Evolutionary conservation across 2,888 invertebrate species (phyloP).

Genomic region (Drosophila demipolita): DNA sequence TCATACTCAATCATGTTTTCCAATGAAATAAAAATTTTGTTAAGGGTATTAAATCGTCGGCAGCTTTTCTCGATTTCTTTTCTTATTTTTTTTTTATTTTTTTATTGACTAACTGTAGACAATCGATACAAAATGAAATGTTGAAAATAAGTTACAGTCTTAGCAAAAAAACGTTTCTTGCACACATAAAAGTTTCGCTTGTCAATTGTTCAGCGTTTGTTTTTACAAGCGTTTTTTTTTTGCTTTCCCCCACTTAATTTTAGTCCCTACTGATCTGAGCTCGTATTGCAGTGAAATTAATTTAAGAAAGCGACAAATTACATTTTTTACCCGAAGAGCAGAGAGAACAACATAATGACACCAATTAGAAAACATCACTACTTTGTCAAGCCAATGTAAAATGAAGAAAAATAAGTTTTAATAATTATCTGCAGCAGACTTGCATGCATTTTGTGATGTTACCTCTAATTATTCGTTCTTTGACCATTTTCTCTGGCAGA

Average conservation of each 20-base stretch:
- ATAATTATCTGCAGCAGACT: constrained; percentile 23
- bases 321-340: not conserved
- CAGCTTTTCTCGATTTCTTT: not conserved
- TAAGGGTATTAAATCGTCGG: not conserved
- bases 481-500: not conserved
- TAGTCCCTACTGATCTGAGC: constrained; percentile 10
- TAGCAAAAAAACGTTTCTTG: constrained; percentile 41
- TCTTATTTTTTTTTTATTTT: constrained; percentile 11
- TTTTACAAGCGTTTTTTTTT: constrained; percentile 33
- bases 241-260: not conserved
- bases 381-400: constrained; percentile 16
- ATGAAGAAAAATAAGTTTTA: constrained; percentile 14
- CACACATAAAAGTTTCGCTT: constrained; percentile 49
- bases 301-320: constrained; percentile 46
- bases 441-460: constrained; percentile 55
- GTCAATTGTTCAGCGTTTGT: constrained; percentile 46
- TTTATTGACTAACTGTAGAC: constrained; percentile 60
- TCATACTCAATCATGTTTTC: not conserved
- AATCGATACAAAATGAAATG: constrained; percentile 70
- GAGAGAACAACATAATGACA: constrained; percentile 8
- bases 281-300: constrained; percentile 59
- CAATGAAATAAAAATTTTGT: not conserved
- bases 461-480: constrained; percentile 8
- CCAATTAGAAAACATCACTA: constrained; percentile 52
- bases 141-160: constrained; percentile 65